phyloP scores from a whole-genome alignment of 2,113 vertebrate species.

The Nicator chloris region DNA sequence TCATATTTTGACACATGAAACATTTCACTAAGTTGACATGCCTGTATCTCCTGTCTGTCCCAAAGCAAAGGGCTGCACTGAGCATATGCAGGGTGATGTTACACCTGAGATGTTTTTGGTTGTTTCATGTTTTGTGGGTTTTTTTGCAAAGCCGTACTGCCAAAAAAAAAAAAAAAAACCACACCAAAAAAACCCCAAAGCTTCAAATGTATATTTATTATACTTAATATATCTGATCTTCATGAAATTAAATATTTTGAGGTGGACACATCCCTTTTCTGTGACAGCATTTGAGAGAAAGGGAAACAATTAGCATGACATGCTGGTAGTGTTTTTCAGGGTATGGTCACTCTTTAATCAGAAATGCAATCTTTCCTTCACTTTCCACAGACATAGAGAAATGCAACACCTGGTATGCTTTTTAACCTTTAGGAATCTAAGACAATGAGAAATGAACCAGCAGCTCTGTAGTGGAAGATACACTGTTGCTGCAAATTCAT shows the following conservation, averaged over 20 bases:
- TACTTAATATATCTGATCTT: neutral
- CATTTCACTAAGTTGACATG: neutral
- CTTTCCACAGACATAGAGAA: neutral
- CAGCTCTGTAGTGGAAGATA: neutral
- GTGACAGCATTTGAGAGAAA: neutral
- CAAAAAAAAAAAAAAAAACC: neutral
- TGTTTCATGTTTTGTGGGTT: accelerated
- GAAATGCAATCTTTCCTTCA: neutral
- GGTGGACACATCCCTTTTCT: neutral
- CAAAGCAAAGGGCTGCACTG: neutral
- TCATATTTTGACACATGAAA: neutral
- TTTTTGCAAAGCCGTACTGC: accelerated
- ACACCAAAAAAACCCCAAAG: neutral
- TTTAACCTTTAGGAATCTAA: neutral
- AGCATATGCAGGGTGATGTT: neutral
- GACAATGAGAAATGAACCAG: neutral
- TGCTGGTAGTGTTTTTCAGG: neutral
- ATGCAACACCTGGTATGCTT: neutral
- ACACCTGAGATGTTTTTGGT: neutral
- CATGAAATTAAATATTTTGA: neutral
- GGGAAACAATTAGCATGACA: neutral
- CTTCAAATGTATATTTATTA: no score
- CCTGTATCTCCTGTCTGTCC: neutral
- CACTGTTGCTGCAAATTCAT: neutral
- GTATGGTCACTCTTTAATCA: neutral